Percentiles rank a stretch among this genome's conserved stretches.
Conservation (phyloP, 2,797 vertebrate genomes). For the Schizopygopsis malacanthus region DNA sequence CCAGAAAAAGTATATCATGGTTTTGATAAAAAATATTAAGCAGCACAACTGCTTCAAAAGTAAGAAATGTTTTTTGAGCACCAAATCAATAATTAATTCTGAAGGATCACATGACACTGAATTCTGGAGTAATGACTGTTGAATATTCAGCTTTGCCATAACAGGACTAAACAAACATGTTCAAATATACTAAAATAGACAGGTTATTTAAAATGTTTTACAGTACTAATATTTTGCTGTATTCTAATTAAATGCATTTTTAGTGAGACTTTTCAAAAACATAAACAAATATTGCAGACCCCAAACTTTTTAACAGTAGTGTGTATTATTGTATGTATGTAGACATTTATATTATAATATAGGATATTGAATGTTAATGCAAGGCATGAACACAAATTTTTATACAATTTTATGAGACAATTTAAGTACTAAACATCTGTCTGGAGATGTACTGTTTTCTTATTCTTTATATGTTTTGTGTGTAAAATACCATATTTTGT, state of each 20-base stretch:
- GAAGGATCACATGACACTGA: neutral
- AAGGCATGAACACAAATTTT: neutral
- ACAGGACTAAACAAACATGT: neutral
- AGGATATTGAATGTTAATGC: neutral
- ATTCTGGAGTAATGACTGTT: too few species aligned
- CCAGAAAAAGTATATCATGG: neutral
- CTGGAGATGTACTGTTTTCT: neutral
- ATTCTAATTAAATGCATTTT: neutral
- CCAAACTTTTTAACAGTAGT: neutral
- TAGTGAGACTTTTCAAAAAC: neutral
- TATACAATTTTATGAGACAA: neutral
- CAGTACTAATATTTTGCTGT: neutral
- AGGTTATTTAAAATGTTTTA: neutral
- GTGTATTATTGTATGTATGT: neutral
- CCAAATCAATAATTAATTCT: neutral
- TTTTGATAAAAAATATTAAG: neutral
- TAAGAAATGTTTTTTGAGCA: neutral
- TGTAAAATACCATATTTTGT: neutral
- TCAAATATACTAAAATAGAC: neutral
- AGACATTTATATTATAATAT: neutral
- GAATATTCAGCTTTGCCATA: neutral
- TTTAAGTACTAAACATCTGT: neutral
- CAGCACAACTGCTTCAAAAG: neutral
- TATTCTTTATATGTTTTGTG: neutral
- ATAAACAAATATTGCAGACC: neutral